phyloP scores from a whole-genome alignment of 2,797 vertebrate genomes.

The Catharus ustulatus region DNA sequence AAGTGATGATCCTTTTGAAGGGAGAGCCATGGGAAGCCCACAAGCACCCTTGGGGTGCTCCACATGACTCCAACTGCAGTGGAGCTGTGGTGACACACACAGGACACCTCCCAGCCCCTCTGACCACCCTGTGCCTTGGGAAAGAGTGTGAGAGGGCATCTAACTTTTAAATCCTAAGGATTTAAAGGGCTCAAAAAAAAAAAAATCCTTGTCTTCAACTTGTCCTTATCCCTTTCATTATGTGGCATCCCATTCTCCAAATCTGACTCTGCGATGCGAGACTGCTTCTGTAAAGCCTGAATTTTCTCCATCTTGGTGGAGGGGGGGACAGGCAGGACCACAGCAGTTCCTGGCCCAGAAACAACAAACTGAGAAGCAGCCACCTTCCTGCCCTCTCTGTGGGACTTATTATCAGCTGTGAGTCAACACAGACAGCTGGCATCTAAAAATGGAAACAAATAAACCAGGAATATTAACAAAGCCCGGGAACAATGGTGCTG shows the following conservation, averaged over 20 bases:
- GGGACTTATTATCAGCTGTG: background rate
- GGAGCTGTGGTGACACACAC: background rate
- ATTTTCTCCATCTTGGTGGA: background rate
- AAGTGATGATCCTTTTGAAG: background rate
- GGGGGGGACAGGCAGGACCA: background rate
- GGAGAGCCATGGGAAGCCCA: background rate
- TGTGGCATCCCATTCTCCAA: background rate
- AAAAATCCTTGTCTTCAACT: background rate
- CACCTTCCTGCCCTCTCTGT: conserved; percentile 53
- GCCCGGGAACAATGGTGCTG: background rate
- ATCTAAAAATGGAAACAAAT: conserved; percentile 65
- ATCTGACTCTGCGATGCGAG: background rate
- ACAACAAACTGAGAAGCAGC: conserved; percentile 56
- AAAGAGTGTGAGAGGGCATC: background rate
- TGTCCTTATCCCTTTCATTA: background rate
- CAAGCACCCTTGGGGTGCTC: background rate
- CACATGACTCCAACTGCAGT: background rate
- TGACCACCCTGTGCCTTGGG: background rate
- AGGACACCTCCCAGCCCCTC: background rate
- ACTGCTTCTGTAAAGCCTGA: background rate
- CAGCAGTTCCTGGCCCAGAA: background rate
- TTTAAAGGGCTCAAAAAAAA: background rate
- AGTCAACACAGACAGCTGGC: conserved; percentile 51
- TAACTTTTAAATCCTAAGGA: background rate
- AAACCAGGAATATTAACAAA: conserved; percentile 57